A percentile compares a stretch with the other conserved stretches of the same genome.
Evolutionary conservation across 2,888 invertebrate genomes (phyloP).

Genomic region (Pemphredon lugubris): DNA sequence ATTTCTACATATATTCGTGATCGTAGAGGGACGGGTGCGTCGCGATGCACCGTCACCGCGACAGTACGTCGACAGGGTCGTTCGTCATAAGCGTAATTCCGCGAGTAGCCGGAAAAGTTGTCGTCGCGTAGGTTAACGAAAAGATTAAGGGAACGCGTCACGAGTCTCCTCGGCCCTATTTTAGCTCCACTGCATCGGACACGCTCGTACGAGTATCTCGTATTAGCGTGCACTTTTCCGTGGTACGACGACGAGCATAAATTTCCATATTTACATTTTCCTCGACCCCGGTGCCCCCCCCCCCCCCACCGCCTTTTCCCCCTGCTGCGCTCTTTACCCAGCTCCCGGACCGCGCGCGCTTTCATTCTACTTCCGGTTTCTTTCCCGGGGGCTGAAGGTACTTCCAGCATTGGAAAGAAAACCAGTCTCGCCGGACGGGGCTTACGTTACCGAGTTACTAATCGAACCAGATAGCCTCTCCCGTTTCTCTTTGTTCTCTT

Average conservation of each 20-base stretch:
- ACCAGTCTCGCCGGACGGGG: slow-evolving; percentile 38
- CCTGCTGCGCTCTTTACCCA: background rate
- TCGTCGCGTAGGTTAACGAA: slow-evolving; percentile 1
- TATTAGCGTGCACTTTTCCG: slow-evolving; percentile 41
- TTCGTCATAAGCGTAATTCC: slow-evolving; percentile 13
- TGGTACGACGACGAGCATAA: slow-evolving; percentile 46
- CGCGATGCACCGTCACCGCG: background rate
- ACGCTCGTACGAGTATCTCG: slow-evolving; percentile 38
- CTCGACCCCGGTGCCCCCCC: background rate
- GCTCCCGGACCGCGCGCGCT: background rate
- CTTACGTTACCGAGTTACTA: slow-evolving; percentile 62
- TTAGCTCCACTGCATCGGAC: background rate
- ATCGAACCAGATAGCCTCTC: slow-evolving; percentile 50
- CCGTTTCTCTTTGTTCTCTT: background rate
- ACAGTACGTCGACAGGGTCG: background rate
- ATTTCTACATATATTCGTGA: too few relatives aligned
- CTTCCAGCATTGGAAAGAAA: slow-evolving; percentile 45
- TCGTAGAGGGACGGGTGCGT: background rate
- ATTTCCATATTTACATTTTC: slow-evolving; percentile 56
- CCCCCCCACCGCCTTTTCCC: background rate
- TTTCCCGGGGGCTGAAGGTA: slow-evolving; percentile 23
- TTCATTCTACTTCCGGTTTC: background rate
- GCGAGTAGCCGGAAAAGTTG: background rate
- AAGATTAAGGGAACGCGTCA: slow-evolving; percentile 6
- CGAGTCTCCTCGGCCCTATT: background rate